phyloP scores from a whole-genome alignment of 1,140 invertebrate species.

The Steinernema feltiae region DNA sequence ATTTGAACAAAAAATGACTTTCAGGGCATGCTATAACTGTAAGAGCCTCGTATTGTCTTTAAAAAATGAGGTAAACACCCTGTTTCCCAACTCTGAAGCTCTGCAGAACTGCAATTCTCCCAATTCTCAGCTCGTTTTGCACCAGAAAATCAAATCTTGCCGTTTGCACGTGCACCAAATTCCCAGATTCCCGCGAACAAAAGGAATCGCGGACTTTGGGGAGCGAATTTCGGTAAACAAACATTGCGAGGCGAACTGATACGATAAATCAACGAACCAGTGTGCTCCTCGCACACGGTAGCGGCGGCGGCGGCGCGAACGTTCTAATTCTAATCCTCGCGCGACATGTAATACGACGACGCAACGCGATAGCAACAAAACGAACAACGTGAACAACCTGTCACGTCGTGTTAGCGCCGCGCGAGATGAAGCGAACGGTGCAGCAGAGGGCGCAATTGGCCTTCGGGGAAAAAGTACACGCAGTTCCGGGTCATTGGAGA shows the following conservation, averaged over 20 bases:
- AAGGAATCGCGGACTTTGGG: background rate
- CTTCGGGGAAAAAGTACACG: background rate
- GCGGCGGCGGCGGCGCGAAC: no score
- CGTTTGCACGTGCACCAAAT: background rate
- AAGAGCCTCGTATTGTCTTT: no score
- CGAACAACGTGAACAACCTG: background rate
- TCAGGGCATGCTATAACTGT: no score
- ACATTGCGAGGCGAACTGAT: background rate
- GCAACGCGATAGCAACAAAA: background rate
- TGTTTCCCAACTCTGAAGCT: no score
- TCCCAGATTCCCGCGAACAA: background rate
- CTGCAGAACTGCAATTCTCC: no score
- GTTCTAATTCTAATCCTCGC: background rate
- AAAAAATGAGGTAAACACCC: no score
- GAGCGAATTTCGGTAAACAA: slow-evolving; percentile 3
- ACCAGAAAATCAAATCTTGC: no score
- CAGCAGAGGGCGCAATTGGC: background rate
- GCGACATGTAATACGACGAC: background rate
- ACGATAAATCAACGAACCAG: background rate
- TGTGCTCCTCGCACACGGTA: background rate
- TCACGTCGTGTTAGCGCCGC: background rate
- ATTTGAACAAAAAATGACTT: no score
- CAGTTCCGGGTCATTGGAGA: background rate
- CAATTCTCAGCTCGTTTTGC: no score
- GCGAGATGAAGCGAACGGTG: background rate